phyloP scores from a whole-genome alignment of 2,888 invertebrate species.

The Epinotia ramella region DNA sequence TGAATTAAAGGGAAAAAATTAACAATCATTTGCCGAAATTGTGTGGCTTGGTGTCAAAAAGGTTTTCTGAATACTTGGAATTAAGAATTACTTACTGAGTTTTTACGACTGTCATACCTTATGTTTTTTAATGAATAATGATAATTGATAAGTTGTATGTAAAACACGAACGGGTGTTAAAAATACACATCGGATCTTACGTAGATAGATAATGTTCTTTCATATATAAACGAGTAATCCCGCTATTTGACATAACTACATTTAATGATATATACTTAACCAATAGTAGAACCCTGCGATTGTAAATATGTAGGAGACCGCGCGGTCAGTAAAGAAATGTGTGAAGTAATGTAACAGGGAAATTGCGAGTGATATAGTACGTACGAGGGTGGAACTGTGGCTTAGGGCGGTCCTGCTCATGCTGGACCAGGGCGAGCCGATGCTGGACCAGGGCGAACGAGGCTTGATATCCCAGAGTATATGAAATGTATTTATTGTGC shows the following conservation, averaged over 20 bases:
- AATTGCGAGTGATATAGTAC: slow-evolving; percentile 17
- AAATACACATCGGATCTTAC: neutral
- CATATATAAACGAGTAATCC: neutral
- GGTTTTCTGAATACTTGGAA: no score
- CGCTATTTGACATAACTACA: neutral
- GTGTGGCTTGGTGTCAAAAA: no score
- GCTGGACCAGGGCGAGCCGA: neutral
- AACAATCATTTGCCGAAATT: no score
- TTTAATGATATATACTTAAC: neutral
- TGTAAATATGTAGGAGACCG: neutral
- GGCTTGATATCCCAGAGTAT: slow-evolving; percentile 8
- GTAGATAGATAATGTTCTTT: neutral
- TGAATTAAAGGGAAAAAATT: no score
- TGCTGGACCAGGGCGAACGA: neutral
- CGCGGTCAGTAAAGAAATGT: neutral
- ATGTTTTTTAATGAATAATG: neutral
- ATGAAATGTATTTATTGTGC: slow-evolving; percentile 22
- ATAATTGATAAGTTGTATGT: neutral
- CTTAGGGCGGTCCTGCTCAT: neutral
- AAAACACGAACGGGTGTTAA: neutral
- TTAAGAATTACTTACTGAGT: no score
- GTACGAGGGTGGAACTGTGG: neutral
- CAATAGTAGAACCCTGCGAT: neutral
- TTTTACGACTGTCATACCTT: neutral
- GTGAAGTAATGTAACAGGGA: slow-evolving; percentile 7